phyloP scores from a whole-genome alignment of 2,888 invertebrate genomes.

The Drosophila austrosaltans region DNA sequence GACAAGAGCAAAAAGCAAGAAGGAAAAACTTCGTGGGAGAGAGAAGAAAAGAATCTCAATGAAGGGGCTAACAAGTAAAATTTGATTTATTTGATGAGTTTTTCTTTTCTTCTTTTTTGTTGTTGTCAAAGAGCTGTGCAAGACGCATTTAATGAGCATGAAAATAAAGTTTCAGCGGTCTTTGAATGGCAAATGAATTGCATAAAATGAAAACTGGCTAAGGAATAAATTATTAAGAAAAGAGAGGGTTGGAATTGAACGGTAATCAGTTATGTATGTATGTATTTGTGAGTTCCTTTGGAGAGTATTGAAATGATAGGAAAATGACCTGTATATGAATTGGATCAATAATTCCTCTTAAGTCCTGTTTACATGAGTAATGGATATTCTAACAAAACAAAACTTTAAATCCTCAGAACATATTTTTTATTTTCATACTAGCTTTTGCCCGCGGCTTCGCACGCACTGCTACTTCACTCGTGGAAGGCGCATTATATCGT shows the following conservation, averaged over 20 bases:
- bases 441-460: too few relatives aligned
- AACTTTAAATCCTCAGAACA: too few relatives aligned
- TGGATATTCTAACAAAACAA: too few relatives aligned
- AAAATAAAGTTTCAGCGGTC: conserved; percentile 52
- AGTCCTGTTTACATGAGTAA: too few relatives aligned
- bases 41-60: conserved; percentile 67
- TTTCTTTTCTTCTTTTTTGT: conserved; percentile 36
- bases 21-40: background rate
- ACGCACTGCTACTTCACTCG: too few relatives aligned
- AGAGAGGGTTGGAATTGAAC: conserved; percentile 5
- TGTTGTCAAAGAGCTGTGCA: conserved; percentile 39
- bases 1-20: conserved; percentile 7
- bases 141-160: conserved; percentile 68
- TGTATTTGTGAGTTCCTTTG: too few relatives aligned
- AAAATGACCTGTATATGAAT: too few relatives aligned
- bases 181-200: conserved; percentile 26
- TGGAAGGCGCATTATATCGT: too few relatives aligned
- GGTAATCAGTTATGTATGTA: background rate
- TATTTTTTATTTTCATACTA: too few relatives aligned
- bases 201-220: conserved; percentile 10
- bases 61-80: conserved; percentile 76
- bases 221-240: conserved; percentile 28
- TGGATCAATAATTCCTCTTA: too few relatives aligned
- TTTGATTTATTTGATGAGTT: conserved; percentile 78
- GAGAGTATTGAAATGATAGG: too few relatives aligned